Evolutionary conservation across 2,113 vertebrate species (phyloP), one percentile per base, ranked within the genome.

Genomic region (Felis chaus): DNA sequence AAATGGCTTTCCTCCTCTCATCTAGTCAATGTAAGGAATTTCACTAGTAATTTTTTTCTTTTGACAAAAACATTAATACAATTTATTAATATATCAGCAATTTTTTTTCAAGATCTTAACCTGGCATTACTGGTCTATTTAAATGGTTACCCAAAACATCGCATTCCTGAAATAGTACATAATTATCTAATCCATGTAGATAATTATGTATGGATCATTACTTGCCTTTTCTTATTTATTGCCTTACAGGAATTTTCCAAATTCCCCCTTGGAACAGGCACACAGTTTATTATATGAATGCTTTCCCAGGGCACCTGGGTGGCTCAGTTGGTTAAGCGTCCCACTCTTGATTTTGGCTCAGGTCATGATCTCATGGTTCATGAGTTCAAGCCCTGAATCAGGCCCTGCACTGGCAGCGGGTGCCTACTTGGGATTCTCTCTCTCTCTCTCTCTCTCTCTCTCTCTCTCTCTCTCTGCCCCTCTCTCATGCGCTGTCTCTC

Each of bases 171-270:
- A 80, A 93, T 66, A 7, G 50, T 83, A 98, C 98, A 97, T 96
- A 97, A 97, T 97, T 97, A 97, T 90, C 53, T 89, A 97, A 93
- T 83, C 83, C 79, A 97, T 97, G 80, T 95, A 92, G 91, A 69
- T 74, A 95, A 53, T 94, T 97, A 96, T 53, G 87, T 89, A 92
- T 92, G 92, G 16, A 88, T 39, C 39, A 96, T 89, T 86, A 91
- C 39, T 36, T 83, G 87, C 78, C 85, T 96, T 97, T 97, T 86
- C 55, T 91, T 97, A 91, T 15, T 2, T 7, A 73, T 61, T 87
- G 8, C 50, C 95, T 94, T 81, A 96, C 81, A 97, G 50, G 39
- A 66, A 68, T 96, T 97, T 91, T 82, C 2, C 4, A 36, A 8
- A 94, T 97, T 36, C 6, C 85, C 41, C 13, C 91, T 86, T 85